Base-by-base conservation (phyloP, 2,113 vertebrate species). In the Corythornis vintsioides region DNA sequence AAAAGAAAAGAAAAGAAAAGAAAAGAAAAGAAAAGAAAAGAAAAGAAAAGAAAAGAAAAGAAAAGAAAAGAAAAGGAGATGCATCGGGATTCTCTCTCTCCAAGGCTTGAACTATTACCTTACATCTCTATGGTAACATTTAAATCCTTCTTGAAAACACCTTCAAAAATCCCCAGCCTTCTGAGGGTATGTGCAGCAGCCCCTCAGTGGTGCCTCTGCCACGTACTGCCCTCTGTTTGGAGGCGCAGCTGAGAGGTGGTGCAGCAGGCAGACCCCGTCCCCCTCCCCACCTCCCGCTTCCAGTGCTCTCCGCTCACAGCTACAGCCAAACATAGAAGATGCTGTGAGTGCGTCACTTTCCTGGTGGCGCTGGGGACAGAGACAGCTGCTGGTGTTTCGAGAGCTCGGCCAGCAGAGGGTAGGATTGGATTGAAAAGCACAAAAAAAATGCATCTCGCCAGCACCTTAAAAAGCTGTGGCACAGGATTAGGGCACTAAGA, bases 401-500 rank as follows among this genome's bases (percentile, higher is more conserved):
- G 57, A 53, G 42, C 71, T 56, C 15, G 69, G 76, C 96, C 96
- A 96, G 94, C 75, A 97, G 96, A 96, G 92, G 95, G 96, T 87
- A 89, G 86, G 70, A 90, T 94, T 89, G 94, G 42, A 90, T 25
- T 22, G 86, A 56, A 76, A 85, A 94, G 83, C 57, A 42, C 8
- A n/a, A 38, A 38, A 60, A 7, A 57, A 72, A 3, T 12, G 47
- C 64, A 17, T 11, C 42, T 24, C 2, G 0, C 21, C 3, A 2
- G 21, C 50, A 8, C 13, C n/a, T 28, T 18, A 1, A 15, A 50
- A 52, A 47, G 55, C 74, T 60, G 15, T 40, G 28, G 31, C 14
- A 15, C 26, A 10, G 53, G 48, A 25, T 18, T 25, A 12, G 73
- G 43, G 61, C 52, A 6, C 35, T 2, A 20, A 52, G 10, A 45